These are phyloP conservation scores for Petrophora chlorosata DNA, from an alignment of 2,888 invertebrate genomes.

Conservation along the genomic window DNA sequence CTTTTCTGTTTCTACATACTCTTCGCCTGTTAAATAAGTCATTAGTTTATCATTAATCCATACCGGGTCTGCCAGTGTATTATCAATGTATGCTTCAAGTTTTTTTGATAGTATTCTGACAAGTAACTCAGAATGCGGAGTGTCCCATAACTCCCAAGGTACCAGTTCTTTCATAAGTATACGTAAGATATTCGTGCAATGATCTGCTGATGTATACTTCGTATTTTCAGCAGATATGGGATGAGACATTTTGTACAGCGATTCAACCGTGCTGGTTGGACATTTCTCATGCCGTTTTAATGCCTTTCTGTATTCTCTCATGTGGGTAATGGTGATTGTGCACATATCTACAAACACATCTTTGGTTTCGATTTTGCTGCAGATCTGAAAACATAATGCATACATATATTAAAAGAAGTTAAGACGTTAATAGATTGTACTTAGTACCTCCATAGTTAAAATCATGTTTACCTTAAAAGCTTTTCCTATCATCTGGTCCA, in stretches of 20 bases:
- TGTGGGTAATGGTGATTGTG: constrained; percentile 83
- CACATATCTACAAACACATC: constrained; percentile 73
- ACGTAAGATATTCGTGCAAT: constrained; percentile 84
- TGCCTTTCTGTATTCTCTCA: constrained; percentile 86
- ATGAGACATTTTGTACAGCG: constrained; percentile 76
- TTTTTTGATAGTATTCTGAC: constrained; percentile 85
- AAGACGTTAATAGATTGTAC: too few relatives aligned
- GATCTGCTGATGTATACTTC: constrained; percentile 76
- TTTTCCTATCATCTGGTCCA: constrained; percentile 78
- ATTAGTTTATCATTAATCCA: constrained; percentile 76
- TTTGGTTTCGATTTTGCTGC: constrained; percentile 74
- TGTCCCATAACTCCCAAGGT: constrained; percentile 87
- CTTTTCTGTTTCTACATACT: constrained; percentile 20
- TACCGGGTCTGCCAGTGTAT: constrained; percentile 75
- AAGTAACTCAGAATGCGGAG: constrained; percentile 85
- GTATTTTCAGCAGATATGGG: constrained; percentile 58
- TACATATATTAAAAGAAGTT: too few relatives aligned
- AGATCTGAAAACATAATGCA: constrained; percentile 65
- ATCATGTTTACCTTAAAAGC: constrained; percentile 69
- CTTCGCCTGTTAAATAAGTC: constrained; percentile 53
- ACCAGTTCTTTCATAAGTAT: constrained; percentile 85
- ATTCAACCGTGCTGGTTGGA: constrained; percentile 66
- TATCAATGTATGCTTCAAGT: constrained; percentile 76
- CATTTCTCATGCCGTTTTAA: constrained; percentile 82
- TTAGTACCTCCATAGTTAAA: too few relatives aligned